Evolutionary conservation across 2,888 invertebrate genomes (phyloP).

Genomic region (Cantharis nigra): DNA sequence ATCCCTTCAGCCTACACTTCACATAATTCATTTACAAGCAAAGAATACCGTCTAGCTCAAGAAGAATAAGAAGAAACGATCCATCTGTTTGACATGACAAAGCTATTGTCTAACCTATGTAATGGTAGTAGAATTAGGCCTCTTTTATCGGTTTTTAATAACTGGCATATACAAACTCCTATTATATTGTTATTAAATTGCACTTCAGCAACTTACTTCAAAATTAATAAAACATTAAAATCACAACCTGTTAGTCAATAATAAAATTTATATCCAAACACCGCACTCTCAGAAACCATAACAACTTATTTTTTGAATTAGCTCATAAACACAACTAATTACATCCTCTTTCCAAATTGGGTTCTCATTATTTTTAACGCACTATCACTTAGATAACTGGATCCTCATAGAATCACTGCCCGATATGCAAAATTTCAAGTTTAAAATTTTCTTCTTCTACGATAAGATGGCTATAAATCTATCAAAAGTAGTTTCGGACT

Average conservation of each 20-base stretch:
- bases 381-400: not conserved
- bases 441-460: not conserved
- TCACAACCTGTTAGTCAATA: not conserved
- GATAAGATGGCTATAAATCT: not conserved
- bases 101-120: conserved; percentile 39
- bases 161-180: not conserved
- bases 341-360: not conserved
- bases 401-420: not conserved
- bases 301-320: not conserved
- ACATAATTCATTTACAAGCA: conserved; percentile 41
- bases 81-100: conserved; percentile 44
- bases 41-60: conserved; percentile 31
- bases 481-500: not conserved
- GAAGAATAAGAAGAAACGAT: conserved; percentile 40
- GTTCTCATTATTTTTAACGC: not conserved
- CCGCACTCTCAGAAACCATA: not conserved
- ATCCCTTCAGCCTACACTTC: conserved; percentile 32
- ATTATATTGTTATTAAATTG: not conserved
- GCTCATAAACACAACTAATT: not conserved
- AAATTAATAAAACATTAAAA: not conserved
- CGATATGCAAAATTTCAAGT: not conserved
- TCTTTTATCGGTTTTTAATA: conserved; percentile 1
- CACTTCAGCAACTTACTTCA: not conserved
- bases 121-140: conserved; percentile 2
- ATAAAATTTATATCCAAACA: not conserved